Percentiles rank a stretch among this genome's conserved stretches.
phyloP scores from a whole-genome alignment of 2,888 invertebrate species.

The Phymatocera aterrima region DNA sequence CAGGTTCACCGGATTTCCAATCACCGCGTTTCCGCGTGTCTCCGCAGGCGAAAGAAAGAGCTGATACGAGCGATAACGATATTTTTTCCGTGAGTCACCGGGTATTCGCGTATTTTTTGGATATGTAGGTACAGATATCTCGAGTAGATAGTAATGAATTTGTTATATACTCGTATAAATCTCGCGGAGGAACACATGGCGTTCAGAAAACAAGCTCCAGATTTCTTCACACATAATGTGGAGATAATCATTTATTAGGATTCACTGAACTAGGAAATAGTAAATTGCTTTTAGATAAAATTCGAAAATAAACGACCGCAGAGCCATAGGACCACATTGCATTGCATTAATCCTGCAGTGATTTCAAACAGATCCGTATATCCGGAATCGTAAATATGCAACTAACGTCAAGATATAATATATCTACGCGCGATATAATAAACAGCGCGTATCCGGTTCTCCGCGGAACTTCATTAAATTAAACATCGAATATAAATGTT shows the following conservation, averaged over 20 bases:
- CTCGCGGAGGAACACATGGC: background rate
- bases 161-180: background rate
- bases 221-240: background rate
- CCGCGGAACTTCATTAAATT: no score
- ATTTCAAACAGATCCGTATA: conserved; percentile 4
- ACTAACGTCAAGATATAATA: background rate
- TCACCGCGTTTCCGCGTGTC: no score
- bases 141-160: background rate
- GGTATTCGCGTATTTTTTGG: no score
- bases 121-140: background rate
- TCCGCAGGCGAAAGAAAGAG: no score
- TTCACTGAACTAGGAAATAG: conserved; percentile 20
- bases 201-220: background rate
- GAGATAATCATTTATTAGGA: background rate
- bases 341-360: background rate
- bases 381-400: background rate
- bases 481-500: no score
- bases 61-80: no score
- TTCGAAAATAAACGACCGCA: conserved; percentile 15
- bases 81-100: no score
- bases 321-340: no score
- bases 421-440: conserved; percentile 2
- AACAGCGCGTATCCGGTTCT: background rate
- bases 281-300: conserved; percentile 22
- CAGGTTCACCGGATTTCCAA: background rate